Percentiles rank a stretch among this genome's conserved stretches.
Conservation (phyloP, 2,113 vertebrate genomes). For the Corydoras sp. region DNA sequence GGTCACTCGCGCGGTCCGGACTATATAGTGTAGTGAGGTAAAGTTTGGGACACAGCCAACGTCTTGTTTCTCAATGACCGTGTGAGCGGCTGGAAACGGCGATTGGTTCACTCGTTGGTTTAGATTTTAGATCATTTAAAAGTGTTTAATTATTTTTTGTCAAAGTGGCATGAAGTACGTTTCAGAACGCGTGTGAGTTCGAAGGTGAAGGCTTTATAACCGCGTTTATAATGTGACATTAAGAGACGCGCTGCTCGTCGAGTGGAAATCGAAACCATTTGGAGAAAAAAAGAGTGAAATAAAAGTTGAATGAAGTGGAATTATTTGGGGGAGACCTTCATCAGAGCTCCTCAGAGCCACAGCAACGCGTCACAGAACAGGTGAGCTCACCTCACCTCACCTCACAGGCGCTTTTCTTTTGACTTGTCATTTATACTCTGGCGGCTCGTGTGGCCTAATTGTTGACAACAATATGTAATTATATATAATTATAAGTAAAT, state of each 20-base stretch:
- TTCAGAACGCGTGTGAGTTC: too few relatives aligned
- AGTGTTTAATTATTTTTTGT: too few relatives aligned
- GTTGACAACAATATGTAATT: too few relatives aligned
- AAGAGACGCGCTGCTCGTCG: not conserved
- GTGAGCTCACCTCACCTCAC: not conserved
- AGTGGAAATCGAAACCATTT: not conserved
- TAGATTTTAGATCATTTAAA: too few relatives aligned
- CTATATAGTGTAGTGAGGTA: not conserved
- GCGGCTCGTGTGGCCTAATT: too few relatives aligned
- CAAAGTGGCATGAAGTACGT: too few relatives aligned
- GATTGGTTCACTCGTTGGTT: not conserved
- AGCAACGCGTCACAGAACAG: not conserved
- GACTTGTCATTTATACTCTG: too few relatives aligned
- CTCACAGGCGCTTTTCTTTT: too few relatives aligned
- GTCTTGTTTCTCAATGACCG: not conserved
- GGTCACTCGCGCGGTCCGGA: not conserved
- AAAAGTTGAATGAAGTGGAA: not conserved
- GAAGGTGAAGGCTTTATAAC: too few relatives aligned
- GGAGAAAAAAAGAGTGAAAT: not conserved
- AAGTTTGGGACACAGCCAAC: not conserved
- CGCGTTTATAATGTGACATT: not conserved
- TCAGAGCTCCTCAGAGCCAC: not conserved
- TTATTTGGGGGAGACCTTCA: not conserved
- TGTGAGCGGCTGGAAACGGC: not conserved
- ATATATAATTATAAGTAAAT: too few relatives aligned